A percentile compares a stretch with the other conserved stretches of the same genome.
phyloP scores from a whole-genome alignment of 2,113 vertebrate species.

The Muntiacus muntjak region DNA sequence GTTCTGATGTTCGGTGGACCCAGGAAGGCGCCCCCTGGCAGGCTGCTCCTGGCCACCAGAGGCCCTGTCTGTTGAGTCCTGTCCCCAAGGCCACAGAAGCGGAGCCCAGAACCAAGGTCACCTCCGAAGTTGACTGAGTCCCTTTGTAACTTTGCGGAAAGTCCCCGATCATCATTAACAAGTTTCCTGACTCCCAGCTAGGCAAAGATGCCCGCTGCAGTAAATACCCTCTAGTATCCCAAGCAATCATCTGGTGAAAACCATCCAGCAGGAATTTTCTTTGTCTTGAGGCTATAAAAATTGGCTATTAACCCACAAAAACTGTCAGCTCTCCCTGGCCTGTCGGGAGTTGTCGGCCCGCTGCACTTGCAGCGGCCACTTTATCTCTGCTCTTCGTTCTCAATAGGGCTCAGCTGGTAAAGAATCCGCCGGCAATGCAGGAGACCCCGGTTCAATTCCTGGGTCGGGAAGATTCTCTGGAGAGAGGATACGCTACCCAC shows the following conservation, averaged over 20 bases:
- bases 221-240: neutral
- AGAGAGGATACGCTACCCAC: neutral
- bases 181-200: neutral
- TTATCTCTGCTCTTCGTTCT: neutral
- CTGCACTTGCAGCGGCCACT: accelerated
- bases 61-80: neutral
- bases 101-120: neutral
- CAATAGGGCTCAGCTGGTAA: neutral
- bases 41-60: neutral
- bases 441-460: neutral
- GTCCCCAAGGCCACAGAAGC: neutral
- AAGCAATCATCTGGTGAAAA: neutral
- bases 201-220: neutral
- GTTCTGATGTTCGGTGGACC: accelerated
- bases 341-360: accelerated
- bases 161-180: neutral
- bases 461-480: neutral
- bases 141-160: neutral
- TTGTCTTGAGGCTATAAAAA: neutral
- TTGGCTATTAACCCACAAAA: neutral
- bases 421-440: neutral
- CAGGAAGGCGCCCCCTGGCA: accelerated
- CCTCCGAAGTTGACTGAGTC: neutral
- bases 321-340: neutral
- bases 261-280: neutral